Base-by-base conservation (phyloP, 2,113 vertebrate genomes). In the Onychostoma macrolepis region DNA sequence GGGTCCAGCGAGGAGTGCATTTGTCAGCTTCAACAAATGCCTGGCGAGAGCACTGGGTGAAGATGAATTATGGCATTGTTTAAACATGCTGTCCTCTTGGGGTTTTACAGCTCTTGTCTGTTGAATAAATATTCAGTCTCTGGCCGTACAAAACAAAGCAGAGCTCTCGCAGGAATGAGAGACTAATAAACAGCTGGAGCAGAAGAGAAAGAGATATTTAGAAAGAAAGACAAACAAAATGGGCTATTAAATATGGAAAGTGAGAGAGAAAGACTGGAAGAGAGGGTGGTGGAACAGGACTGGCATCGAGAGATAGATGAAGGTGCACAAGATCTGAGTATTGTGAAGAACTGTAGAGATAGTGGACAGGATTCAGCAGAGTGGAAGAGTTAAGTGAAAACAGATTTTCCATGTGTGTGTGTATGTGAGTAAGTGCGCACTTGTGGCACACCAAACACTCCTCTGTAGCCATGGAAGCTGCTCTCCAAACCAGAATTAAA, bases 151-250 rank as follows among this genome's bases (percentile, higher is more conserved):
- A 71, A 83, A 83, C 65, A 83, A 83, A 83, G 63, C 81, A 69
- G 65, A 71, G 43, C 43, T 71, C 65, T 71, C 19, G 81, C 65
- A 83, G 81, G 65, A 83, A 83, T 13, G 65, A 83, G 81, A 83
- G 63, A 83, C 65, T 50, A 83, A 83, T 83, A 83, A 83, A 83
- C 81, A 81, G 80, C 80, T 81, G 80, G 80, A 81, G 80, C 38
- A 43, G 6, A 65, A 43, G 58, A 65, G 79, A 81, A 50, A 45
- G 2, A 75, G 63, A 83, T 83, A 69, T 83, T 83, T 83, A 71
- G 43, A 83, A 13, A 48, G 9, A 69, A 19, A 83, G 63, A n/a
- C 15, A 30, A 80, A 80, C 50, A 71, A 83, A 71, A 81, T 4
- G 61, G 79, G 38, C 79, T 58, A 45, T 81, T 81, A 81, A 81